Evolutionary conservation across 2,113 vertebrate genomes (phyloP), one percentile per base, ranked within the genome.

Genomic region (Lophochroa leadbeateri): DNA sequence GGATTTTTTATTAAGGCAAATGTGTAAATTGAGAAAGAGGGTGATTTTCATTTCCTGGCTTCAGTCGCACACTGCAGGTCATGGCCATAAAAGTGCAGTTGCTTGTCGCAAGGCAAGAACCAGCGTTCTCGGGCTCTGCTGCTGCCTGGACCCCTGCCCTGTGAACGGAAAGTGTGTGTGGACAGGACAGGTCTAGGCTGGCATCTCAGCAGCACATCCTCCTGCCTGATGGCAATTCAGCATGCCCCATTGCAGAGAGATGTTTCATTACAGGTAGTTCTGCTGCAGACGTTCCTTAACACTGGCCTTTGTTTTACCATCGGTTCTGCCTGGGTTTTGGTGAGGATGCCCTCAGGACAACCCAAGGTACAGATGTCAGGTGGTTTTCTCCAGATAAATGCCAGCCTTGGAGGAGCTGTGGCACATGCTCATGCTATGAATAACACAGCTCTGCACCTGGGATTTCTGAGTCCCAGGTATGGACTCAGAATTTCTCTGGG

Each of bases 11-110:
- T 67, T 64, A 91, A 43, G 61, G 28, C 58, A 74, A 94, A 69
- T 35, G 33, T 68, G 44, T 25, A 72, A 64, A 63, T 63, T 75
- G 91, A 82, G 57, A 57, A 89, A 47, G 47, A 85, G 92, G 67
- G 61, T 50, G 74, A 65, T 87, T 92, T 94, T 92, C 44, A 91
- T 93, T 94, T 92, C 91, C 89, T 81, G 90, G 46, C 60, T 61
- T 69, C 57, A 29, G 61, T 20, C 11, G 1, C 77, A 57, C 0
- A 0, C 41, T 84, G 88, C 53, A 82, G 69, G 44, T 94, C 86
- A 53, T 1, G 61, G 77, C 61, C 58, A 72, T 57, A 53, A 53
- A 64, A 58, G 57, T 52, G 15, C 5, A 15, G 39, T 7, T 72
- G 47, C 61, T 2, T 35, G 3, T 39, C 0, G 0, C 46, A 50